These are phyloP conservation scores for Thaleichthys pacificus DNA, from an alignment of 2,797 vertebrate species.

Conservation along the genomic window DNA sequence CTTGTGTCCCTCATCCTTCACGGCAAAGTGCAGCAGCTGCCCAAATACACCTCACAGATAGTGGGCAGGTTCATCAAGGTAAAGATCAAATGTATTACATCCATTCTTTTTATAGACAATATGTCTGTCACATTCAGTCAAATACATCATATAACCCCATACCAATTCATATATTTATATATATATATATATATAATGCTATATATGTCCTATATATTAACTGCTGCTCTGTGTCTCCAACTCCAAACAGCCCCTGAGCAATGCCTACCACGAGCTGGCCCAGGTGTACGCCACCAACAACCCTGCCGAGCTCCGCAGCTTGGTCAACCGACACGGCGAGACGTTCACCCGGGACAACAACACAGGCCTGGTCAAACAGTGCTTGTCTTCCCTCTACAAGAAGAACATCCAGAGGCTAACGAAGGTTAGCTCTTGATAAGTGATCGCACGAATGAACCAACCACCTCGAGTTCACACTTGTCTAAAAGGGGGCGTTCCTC, in stretches of 20 bases:
- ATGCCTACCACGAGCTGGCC: conserved; percentile 95
- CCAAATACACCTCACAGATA: conserved; percentile 99
- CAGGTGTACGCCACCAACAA: conserved; percentile 98
- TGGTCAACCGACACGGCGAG: conserved; percentile 95
- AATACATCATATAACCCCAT: too few species aligned
- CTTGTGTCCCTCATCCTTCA: conserved; percentile 98
- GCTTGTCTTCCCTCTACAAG: conserved; percentile 97
- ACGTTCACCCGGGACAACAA: conserved; percentile 94
- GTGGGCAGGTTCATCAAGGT: conserved; percentile 99
- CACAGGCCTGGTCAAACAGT: conserved; percentile 97
- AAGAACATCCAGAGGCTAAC: conserved; percentile 99
- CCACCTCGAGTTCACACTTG: neutral
- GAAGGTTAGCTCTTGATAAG: conserved; percentile 79
- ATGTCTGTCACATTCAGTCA: too few species aligned
- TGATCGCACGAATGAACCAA: neutral
- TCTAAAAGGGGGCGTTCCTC: neutral
- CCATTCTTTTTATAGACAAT: neutral
- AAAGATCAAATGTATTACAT: conserved; percentile 39
- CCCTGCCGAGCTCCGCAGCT: conserved; percentile 87
- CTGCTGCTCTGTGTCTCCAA: neutral
- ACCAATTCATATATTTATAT: too few species aligned
- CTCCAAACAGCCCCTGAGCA: conserved; percentile 89
- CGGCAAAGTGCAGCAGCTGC: conserved; percentile 96
- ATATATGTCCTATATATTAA: neutral
- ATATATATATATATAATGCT: too few species aligned